Base-by-base conservation (phyloP, 1,140 invertebrate genomes). In the Eriocheir sinensis region DNA sequence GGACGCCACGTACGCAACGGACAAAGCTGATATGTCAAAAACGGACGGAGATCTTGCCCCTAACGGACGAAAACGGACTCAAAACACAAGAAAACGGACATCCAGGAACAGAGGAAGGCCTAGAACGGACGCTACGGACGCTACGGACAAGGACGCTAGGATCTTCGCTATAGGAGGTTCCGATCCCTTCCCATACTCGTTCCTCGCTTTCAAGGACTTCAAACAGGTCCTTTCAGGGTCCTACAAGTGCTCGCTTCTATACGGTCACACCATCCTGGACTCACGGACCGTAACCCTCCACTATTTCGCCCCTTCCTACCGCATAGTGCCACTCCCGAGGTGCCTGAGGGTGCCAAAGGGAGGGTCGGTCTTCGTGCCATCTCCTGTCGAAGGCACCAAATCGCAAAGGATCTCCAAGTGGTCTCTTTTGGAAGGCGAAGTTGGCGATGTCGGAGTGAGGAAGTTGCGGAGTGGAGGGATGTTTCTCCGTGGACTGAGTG, bases 191-290 rank as follows among this genome's bases (percentile, higher is more conserved):
- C 93, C 86, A 15, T 60, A 86, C 60, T 41, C 93, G 9, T 93
- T 79, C 81, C 36, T 93, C 8, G 85, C 89, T n/a, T 93, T 93
- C 60, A 48, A 60, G 27, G 36, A 30, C 3, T 93, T 93, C 86
- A 38, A 53, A 30, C 17, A 72, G 27, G 9, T 4, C 40, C 48
- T 89, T 34, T 53, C 83, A 12, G 93, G 93, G n/a, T 9, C 72
- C 36, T 93, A 93, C 93, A 44, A 36, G 12, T 93, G 93, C 93
- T 80, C 72, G 36, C 93, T 93, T 3, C 17, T 89, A 27, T 89
- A 80, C 85, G 32, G 53, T 9, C 27, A 79, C 34, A 86, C 48
- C 27, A 85, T 85, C 53, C 41, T 93, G 4, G 48, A 53, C 8
- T n/a, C 38, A 15, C 53, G 44, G 30, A 89, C 85, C 44, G 89